Base-by-base conservation (phyloP, 2,113 vertebrate species). In the Anas platyrhynchos region DNA sequence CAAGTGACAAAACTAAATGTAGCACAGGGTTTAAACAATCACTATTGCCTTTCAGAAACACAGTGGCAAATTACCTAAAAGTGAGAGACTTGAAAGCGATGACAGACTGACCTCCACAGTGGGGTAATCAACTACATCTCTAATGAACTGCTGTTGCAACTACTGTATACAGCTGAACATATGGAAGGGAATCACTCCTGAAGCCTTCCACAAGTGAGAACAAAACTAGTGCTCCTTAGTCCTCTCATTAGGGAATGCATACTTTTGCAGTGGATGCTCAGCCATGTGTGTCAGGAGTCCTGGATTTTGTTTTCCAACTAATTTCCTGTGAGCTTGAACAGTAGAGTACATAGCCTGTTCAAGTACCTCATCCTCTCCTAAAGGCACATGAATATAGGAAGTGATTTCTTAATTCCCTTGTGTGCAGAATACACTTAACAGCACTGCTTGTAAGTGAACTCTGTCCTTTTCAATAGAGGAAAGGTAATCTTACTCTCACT, bases 1-100 rank as follows among this genome's bases (percentile, higher is more conserved):
- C 65, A 88, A 75, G 56, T 66, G 32, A 86, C 44, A 91, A 58
- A 85, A 76, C 12, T 25, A 27, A 83, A 83, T 8, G 26, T 46
- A 10, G 29, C 7, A 29, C 13, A 61, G 10, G 4, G 2, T 72
- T 69, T 15, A 18, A 29, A 65, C 31, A 14, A 0, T 5, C 4
- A 71, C 38, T 68, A 25, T 2, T 69, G 26, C 9, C 44, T 81
- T 36, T 84, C 38, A 72, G 32, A 85, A 81, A 55, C 34, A 75
- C 8, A 55, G 58, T 4, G 9, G 9, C 26, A 80, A 76, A 43
- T 23, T 18, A 59, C 27, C 54, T 56, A 34, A 38, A 86, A 79
- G 61, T 17, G 5, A 59, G 20, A 41, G 13, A 54, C 10, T 8
- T 27, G 34, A 63, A 78, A 90, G 34, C 4, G 31, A 71, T 18